Evolutionary conservation across 2,888 invertebrate genomes (phyloP), one percentile per base, ranked within the genome.

Genomic region (Drosophila fungiperda): DNA sequence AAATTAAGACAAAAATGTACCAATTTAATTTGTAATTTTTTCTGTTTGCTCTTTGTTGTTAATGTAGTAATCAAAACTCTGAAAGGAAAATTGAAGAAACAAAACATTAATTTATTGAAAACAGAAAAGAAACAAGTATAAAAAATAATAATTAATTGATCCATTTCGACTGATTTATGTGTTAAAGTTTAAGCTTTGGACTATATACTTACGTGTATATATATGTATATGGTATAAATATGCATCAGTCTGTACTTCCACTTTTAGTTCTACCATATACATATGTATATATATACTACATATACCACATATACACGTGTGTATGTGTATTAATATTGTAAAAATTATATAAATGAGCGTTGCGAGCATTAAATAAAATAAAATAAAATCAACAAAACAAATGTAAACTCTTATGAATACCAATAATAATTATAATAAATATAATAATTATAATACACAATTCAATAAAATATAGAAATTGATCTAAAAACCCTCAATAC

Each of bases 161-260:
- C 74, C 78, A 76, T 81, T 79, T 81, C 63, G 86, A 83, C 83
- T 83, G 83, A 83, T 80, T 86, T 75, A 83, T 83, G 78, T 83
- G 83, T 86, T 86, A 86, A 86, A 78, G 74, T 80, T 82, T 74
- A 83, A 83, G 73, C 65, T 61, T 59, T 53, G 70, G 70, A 69
- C 70, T 65, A 65, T 52, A 58, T 73, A 73, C 53, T 45, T 66
- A 68, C 73, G 49, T 68, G 57, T 60, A 50, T 76, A 55, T 38
- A 45, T 62, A 36, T 49, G 29, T 73, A 33, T 61, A 36, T 57
- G 29, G 20, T 20, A 32, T 29, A 15, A 35, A 20, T 33, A 40
- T 26, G 49, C 72, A 60, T 59, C 66, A 52, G 73, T 65, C 65
- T 68, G 45, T 68, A 53, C 42, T 57, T 68, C 52, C 71, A 68